Conservation (phyloP, 2,888 invertebrate genomes). For the Dynastes grantii region DNA sequence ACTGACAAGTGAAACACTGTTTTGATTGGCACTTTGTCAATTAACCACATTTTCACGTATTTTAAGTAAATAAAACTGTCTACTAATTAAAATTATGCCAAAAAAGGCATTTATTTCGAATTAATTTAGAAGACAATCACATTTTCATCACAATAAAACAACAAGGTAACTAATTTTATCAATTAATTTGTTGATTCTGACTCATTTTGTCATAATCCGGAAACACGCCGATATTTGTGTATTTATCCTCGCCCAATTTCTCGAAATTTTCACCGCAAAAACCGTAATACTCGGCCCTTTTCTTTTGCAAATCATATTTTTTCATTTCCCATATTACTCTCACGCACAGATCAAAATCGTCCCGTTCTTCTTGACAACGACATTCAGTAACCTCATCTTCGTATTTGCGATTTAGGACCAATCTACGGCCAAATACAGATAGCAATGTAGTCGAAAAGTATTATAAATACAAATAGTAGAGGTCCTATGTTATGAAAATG, state of each 20-base stretch:
- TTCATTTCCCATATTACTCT: conserved; percentile 23
- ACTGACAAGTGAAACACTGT: no score
- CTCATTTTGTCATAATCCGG: neutral
- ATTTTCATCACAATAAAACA: neutral
- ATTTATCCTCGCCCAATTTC: neutral
- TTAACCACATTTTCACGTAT: neutral
- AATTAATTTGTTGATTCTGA: neutral
- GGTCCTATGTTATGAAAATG: no score
- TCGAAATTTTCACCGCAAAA: conserved; percentile 22
- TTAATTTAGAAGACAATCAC: neutral
- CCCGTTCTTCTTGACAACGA: neutral
- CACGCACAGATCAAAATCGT: conserved; percentile 1
- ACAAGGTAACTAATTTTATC: neutral
- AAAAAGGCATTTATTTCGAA: neutral
- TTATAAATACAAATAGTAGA: neutral
- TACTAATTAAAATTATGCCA: neutral
- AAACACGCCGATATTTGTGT: neutral
- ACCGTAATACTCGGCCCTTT: conserved; percentile 21
- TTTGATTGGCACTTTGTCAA: no score
- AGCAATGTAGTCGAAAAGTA: neutral
- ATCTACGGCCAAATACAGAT: conserved; percentile 24
- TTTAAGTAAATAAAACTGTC: neutral
- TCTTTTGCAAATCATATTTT: conserved; percentile 13
- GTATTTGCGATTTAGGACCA: conserved; percentile 11
- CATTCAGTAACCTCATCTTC: conserved; percentile 15